Evolutionary conservation across 2,113 vertebrate species (phyloP), one percentile per base, ranked within the genome.

Genomic region (Panurus biarmicus): DNA sequence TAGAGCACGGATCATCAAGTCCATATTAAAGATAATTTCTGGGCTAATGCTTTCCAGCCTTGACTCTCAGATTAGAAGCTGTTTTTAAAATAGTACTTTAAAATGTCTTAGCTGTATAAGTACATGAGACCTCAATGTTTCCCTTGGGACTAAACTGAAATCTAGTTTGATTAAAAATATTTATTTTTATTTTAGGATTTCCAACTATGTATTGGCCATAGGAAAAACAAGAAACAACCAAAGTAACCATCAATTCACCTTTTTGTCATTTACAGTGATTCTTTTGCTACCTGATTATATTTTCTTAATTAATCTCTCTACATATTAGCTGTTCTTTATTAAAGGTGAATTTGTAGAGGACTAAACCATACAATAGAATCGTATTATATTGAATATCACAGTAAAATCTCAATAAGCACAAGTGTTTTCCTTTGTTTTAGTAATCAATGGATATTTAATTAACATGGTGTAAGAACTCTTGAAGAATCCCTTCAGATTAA

Each of bases 361-460:
- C 77, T 72, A 85, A 95, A 73, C 56, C 31, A 19, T 62, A 66
- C 24, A 66, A 60, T 24, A 89, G 62, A 72, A 76, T 33, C 33
- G 82, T 1, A 1, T 57, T 69, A 73, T 62, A 85, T 54, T 83
- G 67, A 90, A 47, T 66, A 95, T 91, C 85, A 36, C 45, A 93
- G 77, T 48, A 70, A 91, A 85, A 91, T 84, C 91, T 91, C 93
- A 91, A 69, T 66, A 83, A 89, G 77, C 58, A 44, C 7, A 1
- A 96, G 29, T 47, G 64, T 90, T 87, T 85, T 85, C 57, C 45
- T 91, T 87, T 94, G 50, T 66, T 95, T 95, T 77, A 80, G 35
- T 76, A 92, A 90, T 94, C 93, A 91, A 87, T 73, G 56, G 71
- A 42, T 87, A 89, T 87, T 95, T 95, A 83, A 95, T 95, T 93